Base-by-base conservation (phyloP, 2,888 invertebrate genomes). In the Parnassius mnemosyne region DNA sequence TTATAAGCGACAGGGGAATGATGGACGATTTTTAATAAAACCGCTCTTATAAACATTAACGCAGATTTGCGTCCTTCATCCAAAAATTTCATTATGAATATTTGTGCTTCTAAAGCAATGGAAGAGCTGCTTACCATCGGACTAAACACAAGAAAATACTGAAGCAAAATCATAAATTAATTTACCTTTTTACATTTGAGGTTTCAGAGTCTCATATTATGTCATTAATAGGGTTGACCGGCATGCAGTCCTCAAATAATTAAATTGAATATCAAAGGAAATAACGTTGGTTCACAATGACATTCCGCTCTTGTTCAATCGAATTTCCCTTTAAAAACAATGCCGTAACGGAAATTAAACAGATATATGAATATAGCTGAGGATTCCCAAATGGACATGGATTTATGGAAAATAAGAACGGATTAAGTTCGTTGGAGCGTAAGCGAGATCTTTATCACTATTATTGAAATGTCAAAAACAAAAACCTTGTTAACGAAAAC, bases 261-360 rank as follows among this genome's bases (percentile, higher is more conserved):
- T 80, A 82, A 84, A 87, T 85, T 86, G 78, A 85, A 86, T 84
- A 80, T 83, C 76, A 83, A 79, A 87, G 89, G 89, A 89, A 89
- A 89, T 89, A 85, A 87, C 83, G 78, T 76, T 80, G 79, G 81
- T 78, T 79, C 83, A 80, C 84, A 85, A 82, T 84, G 82, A 78
- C 77, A 80, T 77, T 70, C 78, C 78, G 76, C 81, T 82, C 79
- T 83, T 79, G 78, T 82, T 80, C 80, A 83, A 87, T 86, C 84
- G 85, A 86, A 85, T 84, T 80, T 83, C 81, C 79, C 81, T 80
- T 77, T 79, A 81, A 89, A 89, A 88, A 90, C 87, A 89, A 87
- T 83, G 85, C 80, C 76, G 68, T 72, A 81, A 77, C 89, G 89
- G 89, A 90, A 89, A 89, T 89, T 89, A 88, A 89, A 79, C 77